Evolutionary conservation across 2,888 invertebrate species (phyloP).

Genomic region (Hirtodrosophila histrioides): DNA sequence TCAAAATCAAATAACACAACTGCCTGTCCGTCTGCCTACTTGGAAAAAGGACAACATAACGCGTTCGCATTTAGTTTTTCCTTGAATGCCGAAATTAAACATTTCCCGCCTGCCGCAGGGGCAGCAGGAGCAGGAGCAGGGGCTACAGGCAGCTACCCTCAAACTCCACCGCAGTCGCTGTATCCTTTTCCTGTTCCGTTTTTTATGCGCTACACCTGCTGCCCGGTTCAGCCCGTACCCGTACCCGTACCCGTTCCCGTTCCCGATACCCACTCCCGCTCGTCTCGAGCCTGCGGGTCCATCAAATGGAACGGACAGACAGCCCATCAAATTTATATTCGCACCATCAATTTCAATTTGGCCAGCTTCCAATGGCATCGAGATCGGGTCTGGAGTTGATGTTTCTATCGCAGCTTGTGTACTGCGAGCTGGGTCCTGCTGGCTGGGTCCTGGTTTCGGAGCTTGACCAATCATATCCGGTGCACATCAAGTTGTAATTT

Average conservation of each 20-base stretch:
- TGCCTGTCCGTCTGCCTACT: slow-evolving; percentile 50
- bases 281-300: slow-evolving; percentile 17
- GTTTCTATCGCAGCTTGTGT: slow-evolving; percentile 56
- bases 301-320: slow-evolving; percentile 48
- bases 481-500: slow-evolving; percentile 68
- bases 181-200: slow-evolving; percentile 52
- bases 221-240: slow-evolving; percentile 16
- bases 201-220: slow-evolving; percentile 74
- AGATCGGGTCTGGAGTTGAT: slow-evolving; percentile 48
- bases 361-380: slow-evolving; percentile 44
- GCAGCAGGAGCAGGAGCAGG: neutral
- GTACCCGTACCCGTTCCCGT: neutral
- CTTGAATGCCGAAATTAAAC: slow-evolving; percentile 49
- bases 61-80: slow-evolving; percentile 57
- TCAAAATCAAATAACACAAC: slow-evolving; percentile 83
- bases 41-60: slow-evolving; percentile 53
- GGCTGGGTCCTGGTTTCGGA: slow-evolving; percentile 1
- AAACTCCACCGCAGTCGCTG: slow-evolving; percentile 18
- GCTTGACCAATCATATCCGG: slow-evolving; percentile 62
- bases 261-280: slow-evolving; percentile 2
- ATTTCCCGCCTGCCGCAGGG: slow-evolving; percentile 39
- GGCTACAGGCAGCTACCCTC: slow-evolving; percentile 8
- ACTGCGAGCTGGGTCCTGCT: neutral
- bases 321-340: slow-evolving; percentile 65
- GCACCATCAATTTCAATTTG: slow-evolving; percentile 76